A percentile compares a stretch with the other conserved stretches of the same genome.
phyloP scores from a whole-genome alignment of 2,113 vertebrate genomes.

The Cryptomyrus ogoouensis region DNA sequence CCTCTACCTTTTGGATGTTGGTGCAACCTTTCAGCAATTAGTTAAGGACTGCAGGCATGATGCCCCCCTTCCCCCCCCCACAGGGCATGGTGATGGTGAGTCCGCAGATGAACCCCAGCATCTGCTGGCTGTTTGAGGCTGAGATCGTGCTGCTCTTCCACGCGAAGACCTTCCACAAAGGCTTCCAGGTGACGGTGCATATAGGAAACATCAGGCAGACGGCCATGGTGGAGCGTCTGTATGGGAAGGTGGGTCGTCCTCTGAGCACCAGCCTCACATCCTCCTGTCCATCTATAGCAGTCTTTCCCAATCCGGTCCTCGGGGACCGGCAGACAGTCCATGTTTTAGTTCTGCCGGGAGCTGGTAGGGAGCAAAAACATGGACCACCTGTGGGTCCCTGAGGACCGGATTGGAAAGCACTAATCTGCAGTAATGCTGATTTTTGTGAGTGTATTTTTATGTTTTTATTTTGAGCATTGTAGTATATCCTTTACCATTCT shows the following conservation, averaged over 20 bases:
- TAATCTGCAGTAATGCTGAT: not conserved
- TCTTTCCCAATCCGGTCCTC: not conserved
- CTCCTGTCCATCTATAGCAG: not conserved
- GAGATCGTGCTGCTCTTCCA: conserved; percentile 95
- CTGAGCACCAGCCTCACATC: not conserved
- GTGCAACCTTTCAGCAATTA: not conserved
- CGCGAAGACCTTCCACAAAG: conserved; percentile 90
- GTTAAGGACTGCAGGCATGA: not conserved
- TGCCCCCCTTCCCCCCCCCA: not conserved
- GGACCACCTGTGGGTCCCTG: not conserved
- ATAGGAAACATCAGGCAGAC: conserved; percentile 95
- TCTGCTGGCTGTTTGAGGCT: conserved; percentile 93
- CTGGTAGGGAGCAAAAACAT: not conserved
- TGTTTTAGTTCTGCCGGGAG: not conserved
- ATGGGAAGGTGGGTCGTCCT: conserved; percentile 76
- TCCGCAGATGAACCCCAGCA: conserved; percentile 93
- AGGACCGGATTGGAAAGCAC: not conserved
- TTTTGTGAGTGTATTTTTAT: not conserved
- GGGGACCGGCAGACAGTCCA: not conserved
- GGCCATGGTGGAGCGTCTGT: conserved; percentile 83
- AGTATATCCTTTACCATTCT: not conserved
- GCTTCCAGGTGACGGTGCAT: conserved; percentile 95
- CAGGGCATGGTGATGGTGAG: conserved; percentile 99
- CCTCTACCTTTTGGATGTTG: not conserved
- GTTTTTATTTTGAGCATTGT: not conserved